Conservation (phyloP, 1,140 invertebrate species). For the Diprion similis region DNA sequence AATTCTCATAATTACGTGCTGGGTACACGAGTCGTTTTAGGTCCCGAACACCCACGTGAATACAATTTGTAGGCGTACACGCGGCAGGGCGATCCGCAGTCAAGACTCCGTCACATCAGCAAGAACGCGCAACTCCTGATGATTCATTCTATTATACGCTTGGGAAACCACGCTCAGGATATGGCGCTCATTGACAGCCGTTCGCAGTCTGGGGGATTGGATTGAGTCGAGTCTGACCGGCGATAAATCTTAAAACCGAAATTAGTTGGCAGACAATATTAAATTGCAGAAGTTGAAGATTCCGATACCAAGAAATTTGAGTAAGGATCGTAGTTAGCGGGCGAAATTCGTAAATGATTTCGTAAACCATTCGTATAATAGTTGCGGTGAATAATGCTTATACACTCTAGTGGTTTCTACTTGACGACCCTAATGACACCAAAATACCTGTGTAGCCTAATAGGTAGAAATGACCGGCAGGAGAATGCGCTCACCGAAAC, state of each 20-base stretch:
- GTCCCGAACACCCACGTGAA: not conserved
- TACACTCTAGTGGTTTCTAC: too few species aligned
- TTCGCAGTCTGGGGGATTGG: not conserved
- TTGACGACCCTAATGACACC: not conserved
- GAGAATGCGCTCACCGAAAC: not conserved
- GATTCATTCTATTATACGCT: not conserved
- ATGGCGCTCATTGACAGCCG: not conserved
- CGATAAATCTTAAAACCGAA: not conserved
- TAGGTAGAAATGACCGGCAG: slow-evolving; percentile 5
- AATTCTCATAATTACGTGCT: not conserved
- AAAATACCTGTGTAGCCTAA: not conserved
- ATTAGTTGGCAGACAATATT: not conserved
- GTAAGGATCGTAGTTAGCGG: not conserved
- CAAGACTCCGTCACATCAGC: not conserved
- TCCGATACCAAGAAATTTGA: too few species aligned
- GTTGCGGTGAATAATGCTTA: not conserved
- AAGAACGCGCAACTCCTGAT: not conserved
- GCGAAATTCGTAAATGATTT: not conserved
- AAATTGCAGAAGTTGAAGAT: too few species aligned
- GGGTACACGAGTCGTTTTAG: not conserved
- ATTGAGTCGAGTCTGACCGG: not conserved
- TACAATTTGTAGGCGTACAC: not conserved
- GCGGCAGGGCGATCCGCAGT: not conserved
- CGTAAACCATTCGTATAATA: not conserved
- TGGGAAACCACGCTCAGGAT: not conserved